Percentiles rank a stretch among this genome's conserved stretches.
Conservation (phyloP, 2,113 vertebrate genomes). For the Paramormyrops kingsleyae region DNA sequence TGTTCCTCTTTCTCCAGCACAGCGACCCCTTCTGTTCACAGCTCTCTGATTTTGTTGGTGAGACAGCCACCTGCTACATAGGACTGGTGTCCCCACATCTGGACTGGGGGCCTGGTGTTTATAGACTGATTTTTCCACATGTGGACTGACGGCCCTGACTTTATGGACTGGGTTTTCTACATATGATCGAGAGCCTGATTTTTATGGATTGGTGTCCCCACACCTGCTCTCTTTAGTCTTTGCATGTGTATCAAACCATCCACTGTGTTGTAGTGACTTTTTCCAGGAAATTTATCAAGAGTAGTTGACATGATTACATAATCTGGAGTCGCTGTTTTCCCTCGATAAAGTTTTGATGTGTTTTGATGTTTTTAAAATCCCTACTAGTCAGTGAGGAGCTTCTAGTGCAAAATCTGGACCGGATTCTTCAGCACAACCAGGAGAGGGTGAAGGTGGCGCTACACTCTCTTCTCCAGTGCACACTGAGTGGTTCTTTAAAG, state of each 20-base stretch:
- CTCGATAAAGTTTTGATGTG: background rate
- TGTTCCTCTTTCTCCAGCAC: conserved; percentile 68
- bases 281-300: background rate
- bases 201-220: background rate
- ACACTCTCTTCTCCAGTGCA: conserved; percentile 45
- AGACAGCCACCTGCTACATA: conserved; percentile 17
- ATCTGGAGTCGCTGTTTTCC: background rate
- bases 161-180: background rate
- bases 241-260: background rate
- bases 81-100: background rate
- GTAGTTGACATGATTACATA: background rate
- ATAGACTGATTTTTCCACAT: background rate
- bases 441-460: conserved; percentile 43
- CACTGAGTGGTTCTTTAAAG: conserved; percentile 36
- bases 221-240: background rate
- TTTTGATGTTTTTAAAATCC: background rate
- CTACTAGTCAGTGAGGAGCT: conserved; percentile 47
- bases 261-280: background rate
- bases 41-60: conserved; percentile 55
- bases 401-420: conserved; percentile 58
- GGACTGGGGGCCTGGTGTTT: background rate
- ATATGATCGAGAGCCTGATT: background rate
- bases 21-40: conserved; percentile 56
- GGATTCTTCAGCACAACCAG: conserved; percentile 54
- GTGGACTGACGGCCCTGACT: background rate